phyloP scores from a whole-genome alignment of 2,113 vertebrate genomes.

The Neodontobutis hainanensis region DNA sequence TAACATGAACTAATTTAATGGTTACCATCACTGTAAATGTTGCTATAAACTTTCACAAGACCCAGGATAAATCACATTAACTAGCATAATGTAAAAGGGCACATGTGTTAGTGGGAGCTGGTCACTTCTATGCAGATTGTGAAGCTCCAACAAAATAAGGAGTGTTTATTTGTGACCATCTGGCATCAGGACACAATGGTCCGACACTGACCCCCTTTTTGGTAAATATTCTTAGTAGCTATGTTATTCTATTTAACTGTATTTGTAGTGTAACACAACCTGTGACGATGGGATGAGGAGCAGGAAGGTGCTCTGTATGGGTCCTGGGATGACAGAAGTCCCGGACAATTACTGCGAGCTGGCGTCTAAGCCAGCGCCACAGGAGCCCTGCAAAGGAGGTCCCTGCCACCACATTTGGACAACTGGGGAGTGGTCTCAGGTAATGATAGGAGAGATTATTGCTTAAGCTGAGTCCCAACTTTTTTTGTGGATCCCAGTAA shows the following conservation, averaged over 20 bases:
- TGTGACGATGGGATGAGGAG: slow-evolving; percentile 77
- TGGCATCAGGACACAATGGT: slow-evolving; percentile 17
- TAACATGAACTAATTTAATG: slow-evolving; percentile 5
- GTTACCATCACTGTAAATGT: slow-evolving; percentile 31
- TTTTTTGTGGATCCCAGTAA: too few relatives aligned
- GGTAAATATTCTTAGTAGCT: not conserved
- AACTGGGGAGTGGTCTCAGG: slow-evolving; percentile 87
- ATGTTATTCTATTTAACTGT: not conserved
- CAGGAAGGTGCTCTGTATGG: slow-evolving; percentile 80
- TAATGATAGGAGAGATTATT: slow-evolving; percentile 49
- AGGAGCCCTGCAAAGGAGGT: slow-evolving; percentile 73
- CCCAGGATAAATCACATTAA: slow-evolving; percentile 7
- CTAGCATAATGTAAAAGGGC: slow-evolving; percentile 11
- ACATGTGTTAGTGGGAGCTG: slow-evolving; percentile 24
- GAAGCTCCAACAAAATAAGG: not conserved
- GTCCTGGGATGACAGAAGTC: slow-evolving; percentile 69
- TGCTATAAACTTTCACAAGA: slow-evolving; percentile 23
- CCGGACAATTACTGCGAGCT: slow-evolving; percentile 82
- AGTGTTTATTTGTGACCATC: slow-evolving; percentile 8
- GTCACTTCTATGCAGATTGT: not conserved
- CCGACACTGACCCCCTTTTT: slow-evolving; percentile 62
- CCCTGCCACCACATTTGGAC: slow-evolving; percentile 83
- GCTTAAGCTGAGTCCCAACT: too few relatives aligned
- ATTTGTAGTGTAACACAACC: slow-evolving; percentile 81
- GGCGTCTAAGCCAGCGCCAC: slow-evolving; percentile 69